Evolutionary conservation across 2,888 invertebrate species (phyloP), one percentile per base, ranked within the genome.

Genomic region (Carpatolechia fugitivella): DNA sequence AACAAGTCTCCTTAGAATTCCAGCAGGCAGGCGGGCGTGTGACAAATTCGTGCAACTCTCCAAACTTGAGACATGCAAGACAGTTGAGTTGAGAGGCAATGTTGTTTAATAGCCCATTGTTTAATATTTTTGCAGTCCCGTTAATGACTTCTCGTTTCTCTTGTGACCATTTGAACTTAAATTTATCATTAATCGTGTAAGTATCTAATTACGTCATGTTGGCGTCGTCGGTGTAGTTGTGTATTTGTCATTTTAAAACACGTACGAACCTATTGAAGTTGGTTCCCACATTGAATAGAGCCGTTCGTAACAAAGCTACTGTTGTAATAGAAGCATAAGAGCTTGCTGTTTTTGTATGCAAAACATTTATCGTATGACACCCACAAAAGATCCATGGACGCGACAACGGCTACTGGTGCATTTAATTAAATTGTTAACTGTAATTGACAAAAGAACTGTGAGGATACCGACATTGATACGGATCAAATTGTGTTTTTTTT

Each of bases 311-410:
- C 18, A 14, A 18, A 18, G 20, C 40, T 41, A 10, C 18, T 41
- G 18, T 24, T 24, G 24, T 41, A 18, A 41, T 41, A 41, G 40
- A 41, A 20, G 14, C 38, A 38, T 16, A 10, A 31, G 10, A 66
- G 58, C 55, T 71, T 29, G 69, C 67, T 71, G 68, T 72, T 78
- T 77, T 64, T 70, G 72, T 74, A 80, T 78, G 78, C 76, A 71
- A 69, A 72, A 69, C 69, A 66, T 68, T 67, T 65, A 66, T 73
- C 74, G 73, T 72, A 70, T 75, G 76, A 71, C 68, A 60, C 68
- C 69, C 68, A 69, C 70, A 66, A 70, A 72, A 70, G 73, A 70
- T 68, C 68, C 65, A 69, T 56, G 50, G 64, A 59, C 65, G 62
- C 65, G 61, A 65, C 67, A 67, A 41, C 55, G 41, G 57, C 57